A percentile compares a stretch with the other conserved stretches of the same genome.
Evolutionary conservation across 2,113 vertebrate species (phyloP).

Genomic region (Prunella fulvescens): DNA sequence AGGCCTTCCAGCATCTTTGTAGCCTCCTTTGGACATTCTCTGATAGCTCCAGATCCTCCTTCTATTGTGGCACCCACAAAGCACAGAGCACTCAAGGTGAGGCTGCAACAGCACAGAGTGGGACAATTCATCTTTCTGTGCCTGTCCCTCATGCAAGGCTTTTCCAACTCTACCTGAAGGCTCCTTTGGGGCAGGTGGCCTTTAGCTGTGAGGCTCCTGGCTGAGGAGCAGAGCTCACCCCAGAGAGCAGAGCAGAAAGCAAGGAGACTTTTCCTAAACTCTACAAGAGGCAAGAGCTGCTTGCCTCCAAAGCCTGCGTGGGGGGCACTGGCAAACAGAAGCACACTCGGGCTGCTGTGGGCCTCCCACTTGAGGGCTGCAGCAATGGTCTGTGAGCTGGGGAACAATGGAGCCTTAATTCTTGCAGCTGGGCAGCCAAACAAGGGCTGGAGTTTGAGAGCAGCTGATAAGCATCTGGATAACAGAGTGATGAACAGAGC

Average conservation of each 20-base stretch:
- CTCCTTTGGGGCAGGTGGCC: background rate
- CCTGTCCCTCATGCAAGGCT: fast-evolving
- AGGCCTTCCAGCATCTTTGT: background rate
- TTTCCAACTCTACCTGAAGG: background rate
- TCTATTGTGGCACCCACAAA: background rate
- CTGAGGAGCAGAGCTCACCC: background rate
- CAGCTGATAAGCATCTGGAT: background rate
- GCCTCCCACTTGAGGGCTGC: background rate
- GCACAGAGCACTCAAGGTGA: background rate
- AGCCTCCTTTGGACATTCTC: too few species aligned
- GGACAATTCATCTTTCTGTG: background rate
- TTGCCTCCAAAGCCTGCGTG: background rate
- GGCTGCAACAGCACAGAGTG: background rate
- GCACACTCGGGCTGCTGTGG: background rate
- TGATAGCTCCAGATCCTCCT: background rate
- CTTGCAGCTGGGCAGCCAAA: background rate
- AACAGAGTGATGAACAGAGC: background rate
- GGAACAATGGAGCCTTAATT: background rate
- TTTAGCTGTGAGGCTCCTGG: background rate
- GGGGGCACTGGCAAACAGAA: background rate
- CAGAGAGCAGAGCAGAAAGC: background rate
- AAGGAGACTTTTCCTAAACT: background rate
- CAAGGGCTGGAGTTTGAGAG: background rate
- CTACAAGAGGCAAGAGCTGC: background rate
- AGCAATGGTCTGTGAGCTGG: background rate